Base-by-base conservation (phyloP, 2,113 vertebrate genomes). In the Gallinago paraguaiae region DNA sequence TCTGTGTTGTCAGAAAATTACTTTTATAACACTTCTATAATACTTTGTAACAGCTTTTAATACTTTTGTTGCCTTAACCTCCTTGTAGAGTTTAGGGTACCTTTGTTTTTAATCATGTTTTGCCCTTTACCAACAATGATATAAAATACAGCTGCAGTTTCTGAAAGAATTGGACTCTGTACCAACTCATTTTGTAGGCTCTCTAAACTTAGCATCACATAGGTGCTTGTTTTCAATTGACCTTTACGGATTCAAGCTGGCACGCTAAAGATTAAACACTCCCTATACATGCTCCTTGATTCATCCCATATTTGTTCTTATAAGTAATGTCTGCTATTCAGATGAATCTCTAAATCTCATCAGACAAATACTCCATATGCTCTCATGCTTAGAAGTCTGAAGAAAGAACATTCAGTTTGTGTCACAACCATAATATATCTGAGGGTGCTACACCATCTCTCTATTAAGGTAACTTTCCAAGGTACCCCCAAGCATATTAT, bases 391-490 rank as follows among this genome's bases (percentile, higher is more conserved):
- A 75, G 39, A 92, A 89, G 28, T 79, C 77, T 84, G 74, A 88
- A 72, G 54, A 54, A 78, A 51, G 69, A 89, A 72, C 37, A 39
- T 83, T 90, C 80, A 70, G 61, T 61, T 93, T 86, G n/a, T 91
- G 74, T 94, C 89, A 64, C 72, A 86, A 15, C 45, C 7, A 1
- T 82, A 75, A 87, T 65, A 37, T 76, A 93, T 87, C 80, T 95
- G 91, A 82, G 81, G 57, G 65, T 87, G 77, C 81, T 79, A 13
- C 53, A 69, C 81, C 50, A 67, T 89, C 74, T 92, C 81, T 87
- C 92, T 92, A 60, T 89, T 95, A 76, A 87, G 61, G 59, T 89
- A 97, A 69, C 89, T 69, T 82, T 82, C 75, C 86, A 82, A 88
- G 80, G 80, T 78, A 96, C 61, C 72, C 60, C 69, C 41, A 61